These are phyloP conservation scores for Abrostola tripartita DNA, from an alignment of 2,888 invertebrate genomes.

Conservation along the genomic window DNA sequence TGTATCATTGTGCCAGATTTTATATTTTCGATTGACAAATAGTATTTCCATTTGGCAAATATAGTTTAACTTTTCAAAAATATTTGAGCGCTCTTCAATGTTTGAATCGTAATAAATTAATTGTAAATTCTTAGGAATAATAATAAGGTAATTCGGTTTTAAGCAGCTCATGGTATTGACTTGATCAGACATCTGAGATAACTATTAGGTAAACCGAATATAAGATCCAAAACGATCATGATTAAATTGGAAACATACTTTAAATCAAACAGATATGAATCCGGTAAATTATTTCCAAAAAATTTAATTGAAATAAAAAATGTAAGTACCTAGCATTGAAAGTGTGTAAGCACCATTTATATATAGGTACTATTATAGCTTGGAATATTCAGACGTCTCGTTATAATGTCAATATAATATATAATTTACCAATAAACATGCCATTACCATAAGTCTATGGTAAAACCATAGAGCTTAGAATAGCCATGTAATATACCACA, in stretches of 20 bases:
- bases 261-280: too few relatives aligned
- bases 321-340: too few relatives aligned
- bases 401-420: slow-evolving; percentile 13
- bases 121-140: slow-evolving; percentile 47
- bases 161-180: slow-evolving; percentile 22
- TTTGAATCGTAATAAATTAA: slow-evolving; percentile 26
- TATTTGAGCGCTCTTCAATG: slow-evolving; percentile 5
- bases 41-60: too few relatives aligned
- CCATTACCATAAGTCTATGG: slow-evolving; percentile 54
- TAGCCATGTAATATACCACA: slow-evolving; percentile 56
- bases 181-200: slow-evolving; percentile 25
- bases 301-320: too few relatives aligned
- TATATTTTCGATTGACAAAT: too few relatives aligned
- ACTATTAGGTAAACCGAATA: background rate
- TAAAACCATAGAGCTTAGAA: slow-evolving; percentile 60
- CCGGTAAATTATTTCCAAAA: too few relatives aligned
- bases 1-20: background rate
- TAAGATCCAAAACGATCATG: too few relatives aligned
- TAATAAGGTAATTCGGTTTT: slow-evolving; percentile 38
- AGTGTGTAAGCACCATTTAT: too few relatives aligned
- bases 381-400: slow-evolving; percentile 22
- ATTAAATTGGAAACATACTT: too few relatives aligned
- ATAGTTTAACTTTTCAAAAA: background rate
- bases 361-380: too few relatives aligned
- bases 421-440: slow-evolving; percentile 26